phyloP scores from a whole-genome alignment of 2,888 invertebrate genomes.

The Diarsia rubi region DNA sequence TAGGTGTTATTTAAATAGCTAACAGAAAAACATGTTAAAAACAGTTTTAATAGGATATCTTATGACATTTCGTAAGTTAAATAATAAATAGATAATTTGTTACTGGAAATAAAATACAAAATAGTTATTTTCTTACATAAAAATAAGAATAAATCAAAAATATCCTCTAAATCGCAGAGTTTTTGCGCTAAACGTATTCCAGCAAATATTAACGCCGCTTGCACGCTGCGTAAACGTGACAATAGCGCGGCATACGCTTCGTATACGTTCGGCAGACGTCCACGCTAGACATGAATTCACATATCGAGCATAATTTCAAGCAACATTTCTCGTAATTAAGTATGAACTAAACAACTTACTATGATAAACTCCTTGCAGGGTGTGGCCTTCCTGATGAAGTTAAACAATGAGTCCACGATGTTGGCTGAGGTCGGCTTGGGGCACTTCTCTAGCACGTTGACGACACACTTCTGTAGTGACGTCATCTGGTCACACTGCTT shows the following conservation, averaged over 20 bases:
- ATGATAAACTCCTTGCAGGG: slow-evolving; percentile 88
- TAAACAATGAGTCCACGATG: slow-evolving; percentile 94
- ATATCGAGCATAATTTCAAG: background rate
- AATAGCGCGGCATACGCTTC: background rate
- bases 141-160: background rate
- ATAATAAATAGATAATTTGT: slow-evolving; percentile 3
- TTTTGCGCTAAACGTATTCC: background rate
- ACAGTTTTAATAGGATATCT: background rate
- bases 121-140: background rate
- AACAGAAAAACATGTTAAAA: background rate
- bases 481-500: slow-evolving; percentile 79
- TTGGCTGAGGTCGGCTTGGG: slow-evolving; percentile 94
- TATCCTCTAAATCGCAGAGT: background rate
- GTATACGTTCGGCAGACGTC: background rate
- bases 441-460: slow-evolving; percentile 92
- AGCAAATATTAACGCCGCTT: background rate
- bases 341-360: slow-evolving; percentile 45
- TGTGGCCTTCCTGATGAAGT: slow-evolving; percentile 93
- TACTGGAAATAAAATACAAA: background rate
- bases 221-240: background rate
- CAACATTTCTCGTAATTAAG: no score
- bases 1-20: slow-evolving; percentile 5
- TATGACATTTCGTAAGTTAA: no score
- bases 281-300: background rate
- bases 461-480: slow-evolving; percentile 90